phyloP scores from a whole-genome alignment of 2,888 invertebrate genomes.

The Herminia tarsipennalis region DNA sequence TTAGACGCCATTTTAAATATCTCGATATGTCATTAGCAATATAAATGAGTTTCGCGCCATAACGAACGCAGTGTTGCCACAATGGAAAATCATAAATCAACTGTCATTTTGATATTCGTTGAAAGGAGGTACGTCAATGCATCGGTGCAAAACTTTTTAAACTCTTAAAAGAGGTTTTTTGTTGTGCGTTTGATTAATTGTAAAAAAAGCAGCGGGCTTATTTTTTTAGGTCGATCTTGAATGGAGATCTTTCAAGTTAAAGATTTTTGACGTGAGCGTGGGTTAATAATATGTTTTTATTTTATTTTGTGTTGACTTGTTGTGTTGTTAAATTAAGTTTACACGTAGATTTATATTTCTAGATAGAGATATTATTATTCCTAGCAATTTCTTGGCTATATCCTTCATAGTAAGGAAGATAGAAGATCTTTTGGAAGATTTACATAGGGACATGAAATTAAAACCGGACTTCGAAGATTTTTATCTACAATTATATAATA shows the following conservation, averaged over 20 bases:
- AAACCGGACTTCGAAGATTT: no score
- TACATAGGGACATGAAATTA: no score
- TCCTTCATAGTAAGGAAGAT: no score
- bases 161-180: conserved; percentile 60
- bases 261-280: conserved; percentile 42
- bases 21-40: conserved; percentile 78
- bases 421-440: no score
- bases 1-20: conserved; percentile 73
- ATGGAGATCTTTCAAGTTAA: conserved; percentile 56
- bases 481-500: no score
- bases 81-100: conserved; percentile 81
- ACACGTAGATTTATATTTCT: conserved; percentile 31
- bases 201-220: conserved; percentile 58
- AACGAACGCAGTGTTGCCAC: conserved; percentile 77
- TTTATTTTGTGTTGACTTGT: conserved; percentile 39
- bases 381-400: no score
- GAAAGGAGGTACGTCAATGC: conserved; percentile 81
- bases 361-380: no score
- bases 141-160: conserved; percentile 80
- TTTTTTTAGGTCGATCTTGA: conserved; percentile 47
- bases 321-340: conserved; percentile 47
- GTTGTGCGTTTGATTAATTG: conserved; percentile 71
- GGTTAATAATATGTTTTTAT: conserved; percentile 49
- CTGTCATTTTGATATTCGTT: conserved; percentile 80
- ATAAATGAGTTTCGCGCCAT: conserved; percentile 81